Evolutionary conservation across 1,140 invertebrate species (phyloP), one percentile per base, ranked within the genome.

Genomic region (Apis florea): DNA sequence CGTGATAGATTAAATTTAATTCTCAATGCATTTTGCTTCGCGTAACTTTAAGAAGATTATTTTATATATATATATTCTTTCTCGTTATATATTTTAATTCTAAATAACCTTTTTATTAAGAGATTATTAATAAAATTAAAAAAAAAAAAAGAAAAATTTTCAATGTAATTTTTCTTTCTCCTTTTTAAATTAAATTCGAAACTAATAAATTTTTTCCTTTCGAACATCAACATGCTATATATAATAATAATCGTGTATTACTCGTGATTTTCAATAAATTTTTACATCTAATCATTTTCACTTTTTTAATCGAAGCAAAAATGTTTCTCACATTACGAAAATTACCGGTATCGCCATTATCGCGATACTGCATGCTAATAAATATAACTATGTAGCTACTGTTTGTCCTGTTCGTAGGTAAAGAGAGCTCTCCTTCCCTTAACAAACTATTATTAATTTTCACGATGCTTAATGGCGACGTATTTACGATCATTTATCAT

Each of bases 391-490:
- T 54, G 21, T 17, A 47, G 15, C 74, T 83, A 74, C 56, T 61
- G 68, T 82, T 82, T 86, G 79, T 86, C 79, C 79, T 86, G 69
- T 76, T 85, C 61, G 79, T 82, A 79, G 85, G 73, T 72, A 71
- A 71, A 79, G 71, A 66, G 74, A 58, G 64, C n/a, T 80, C 54
- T 66, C 53, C 71, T 49, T 63, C 56, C 26, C 21, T 63, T 11
- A 67, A 78, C 31, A 21, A 68, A 63, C 54, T 81, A 51, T 63
- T 49, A 54, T 47, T 26, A 54, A 13, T 15, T 11, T 58, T 31
- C 24, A 47, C 59, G 40, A 69, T 53, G n/a, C 24, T 40, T 13
- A 24, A 68, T 31, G 40, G 10, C n/a, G 9, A 49, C 26, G 8
- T 61, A 15, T 63, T n/a, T 24, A 49, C 31, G 56, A 61, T 21